Percentiles rank a stretch among this genome's conserved stretches.
These are phyloP conservation scores for Uria lomvia DNA, from an alignment of 2,113 vertebrate genomes.

Conservation along the genomic window DNA sequence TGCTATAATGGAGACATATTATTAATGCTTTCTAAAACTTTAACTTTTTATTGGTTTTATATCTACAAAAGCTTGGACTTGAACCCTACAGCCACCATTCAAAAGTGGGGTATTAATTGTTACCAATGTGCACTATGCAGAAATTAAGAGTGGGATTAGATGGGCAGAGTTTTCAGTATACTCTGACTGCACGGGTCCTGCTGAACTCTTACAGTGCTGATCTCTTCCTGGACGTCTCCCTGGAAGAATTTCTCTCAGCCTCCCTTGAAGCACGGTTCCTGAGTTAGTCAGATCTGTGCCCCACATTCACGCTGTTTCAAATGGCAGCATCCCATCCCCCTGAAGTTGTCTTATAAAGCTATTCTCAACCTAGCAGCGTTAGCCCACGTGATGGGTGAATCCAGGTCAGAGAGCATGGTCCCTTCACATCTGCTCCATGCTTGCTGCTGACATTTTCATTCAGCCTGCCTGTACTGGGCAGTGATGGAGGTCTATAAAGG, in stretches of 20 bases:
- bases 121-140: background rate
- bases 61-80: background rate
- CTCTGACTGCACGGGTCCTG: background rate
- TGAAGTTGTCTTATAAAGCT: background rate
- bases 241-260: background rate
- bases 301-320: background rate
- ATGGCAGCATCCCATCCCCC: constrained; percentile 34
- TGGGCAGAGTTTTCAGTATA: background rate
- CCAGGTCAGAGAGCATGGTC: constrained; percentile 58
- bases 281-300: background rate
- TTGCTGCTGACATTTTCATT: constrained; percentile 77
- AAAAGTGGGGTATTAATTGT: background rate
- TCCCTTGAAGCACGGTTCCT: background rate
- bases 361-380: background rate
- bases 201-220: background rate
- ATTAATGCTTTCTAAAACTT: background rate
- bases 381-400: constrained; percentile 48
- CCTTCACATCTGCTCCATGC: constrained; percentile 72
- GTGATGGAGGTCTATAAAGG: constrained; percentile 74
- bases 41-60: background rate
- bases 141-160: background rate
- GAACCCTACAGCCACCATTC: background rate
- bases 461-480: constrained; percentile 67
- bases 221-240: background rate
- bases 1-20: background rate